These are phyloP conservation scores for Pelusios castaneus DNA, from an alignment of 2,113 vertebrate genomes.

Conservation along the genomic window DNA sequence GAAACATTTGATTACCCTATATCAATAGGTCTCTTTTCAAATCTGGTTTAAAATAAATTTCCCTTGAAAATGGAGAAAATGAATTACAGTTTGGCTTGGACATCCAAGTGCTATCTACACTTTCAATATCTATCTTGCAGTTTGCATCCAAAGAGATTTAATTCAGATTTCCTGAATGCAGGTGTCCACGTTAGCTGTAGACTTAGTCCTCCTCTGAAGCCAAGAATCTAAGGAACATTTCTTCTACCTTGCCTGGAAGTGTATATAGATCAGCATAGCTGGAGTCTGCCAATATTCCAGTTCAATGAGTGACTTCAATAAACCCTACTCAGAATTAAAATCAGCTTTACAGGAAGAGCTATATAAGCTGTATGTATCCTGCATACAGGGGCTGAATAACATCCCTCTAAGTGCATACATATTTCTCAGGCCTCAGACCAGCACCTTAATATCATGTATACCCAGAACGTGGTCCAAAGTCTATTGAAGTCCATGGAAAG, in stretches of 20 bases:
- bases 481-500: background rate
- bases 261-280: slow-evolving; percentile 34
- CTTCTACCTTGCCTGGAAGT: slow-evolving; percentile 50
- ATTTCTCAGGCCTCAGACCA: background rate
- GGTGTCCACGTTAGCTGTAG: background rate
- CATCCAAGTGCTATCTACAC: background rate
- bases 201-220: slow-evolving; percentile 35
- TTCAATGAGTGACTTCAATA: slow-evolving; percentile 46
- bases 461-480: background rate
- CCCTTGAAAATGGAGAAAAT: slow-evolving; percentile 22
- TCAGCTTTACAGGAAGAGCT: slow-evolving; percentile 8
- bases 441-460: background rate
- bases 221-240: slow-evolving; percentile 56
- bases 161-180: slow-evolving; percentile 59
- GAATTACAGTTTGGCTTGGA: slow-evolving; percentile 14
- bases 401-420: background rate
- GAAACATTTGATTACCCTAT: slow-evolving; percentile 16
- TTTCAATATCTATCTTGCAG: slow-evolving; percentile 19
- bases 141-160: slow-evolving; percentile 45
- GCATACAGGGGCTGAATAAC: background rate
- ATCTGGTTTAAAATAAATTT: slow-evolving; percentile 38
- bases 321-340: slow-evolving; percentile 48
- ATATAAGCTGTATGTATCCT: background rate
- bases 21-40: background rate
- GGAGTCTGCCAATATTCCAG: slow-evolving; percentile 28